Conservation (phyloP, 2,113 vertebrate genomes). For the Pan paniscus region DNA sequence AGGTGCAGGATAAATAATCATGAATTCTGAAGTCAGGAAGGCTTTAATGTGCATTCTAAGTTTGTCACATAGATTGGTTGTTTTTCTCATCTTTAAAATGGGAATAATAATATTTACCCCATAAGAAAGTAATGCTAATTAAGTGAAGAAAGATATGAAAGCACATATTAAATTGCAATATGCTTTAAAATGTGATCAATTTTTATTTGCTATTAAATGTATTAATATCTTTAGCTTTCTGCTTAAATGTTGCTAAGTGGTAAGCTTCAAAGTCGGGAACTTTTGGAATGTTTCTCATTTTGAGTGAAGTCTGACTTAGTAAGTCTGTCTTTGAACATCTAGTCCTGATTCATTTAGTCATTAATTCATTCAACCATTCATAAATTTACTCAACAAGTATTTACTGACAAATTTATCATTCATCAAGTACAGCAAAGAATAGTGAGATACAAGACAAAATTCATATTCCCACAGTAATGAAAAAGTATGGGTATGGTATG, state of each 20-base stretch:
- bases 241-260: no score
- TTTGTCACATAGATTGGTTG: rapidly evolving
- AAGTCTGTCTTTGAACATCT: neutral
- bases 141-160: neutral
- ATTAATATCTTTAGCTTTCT: neutral
- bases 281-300: neutral
- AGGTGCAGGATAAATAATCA: rapidly evolving
- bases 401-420: neutral
- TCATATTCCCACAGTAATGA: rapidly evolving
- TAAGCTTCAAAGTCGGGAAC: neutral
- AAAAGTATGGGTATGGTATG: neutral
- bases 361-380: neutral
- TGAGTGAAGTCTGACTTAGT: neutral
- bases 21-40: neutral
- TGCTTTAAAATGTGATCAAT: neutral
- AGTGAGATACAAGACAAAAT: neutral
- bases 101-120: neutral
- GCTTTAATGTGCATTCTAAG: rapidly evolving
- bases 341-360: neutral
- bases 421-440: neutral
- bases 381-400: neutral
- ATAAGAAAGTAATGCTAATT: neutral
- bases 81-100: neutral
- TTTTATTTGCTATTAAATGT: neutral
- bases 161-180: neutral